Conservation (phyloP, 64 coral and sea anemone genomes). For the Montipora cactus region DNA sequence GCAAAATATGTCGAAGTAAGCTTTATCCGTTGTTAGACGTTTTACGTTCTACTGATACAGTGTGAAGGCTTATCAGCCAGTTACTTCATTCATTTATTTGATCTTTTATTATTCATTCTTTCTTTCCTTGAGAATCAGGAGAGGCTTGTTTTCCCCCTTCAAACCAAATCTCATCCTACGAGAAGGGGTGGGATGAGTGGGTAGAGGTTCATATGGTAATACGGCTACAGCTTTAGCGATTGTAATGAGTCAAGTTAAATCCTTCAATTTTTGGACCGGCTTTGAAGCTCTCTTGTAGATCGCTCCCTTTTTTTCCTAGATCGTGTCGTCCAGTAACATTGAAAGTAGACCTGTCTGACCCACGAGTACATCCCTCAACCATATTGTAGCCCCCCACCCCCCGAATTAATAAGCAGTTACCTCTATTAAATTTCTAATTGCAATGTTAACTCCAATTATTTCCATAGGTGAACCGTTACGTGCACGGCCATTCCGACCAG, state of each 20-base stretch:
- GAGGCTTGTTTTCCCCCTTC: neutral
- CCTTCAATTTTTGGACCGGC: neutral
- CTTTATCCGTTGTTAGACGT: neutral
- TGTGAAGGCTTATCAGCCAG: neutral
- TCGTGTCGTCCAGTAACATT: too few species aligned
- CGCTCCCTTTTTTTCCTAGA: too few species aligned
- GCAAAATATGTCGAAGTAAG: conserved; percentile 67
- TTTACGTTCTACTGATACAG: neutral
- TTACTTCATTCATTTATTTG: neutral
- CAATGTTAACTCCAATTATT: neutral
- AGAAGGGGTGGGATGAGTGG: neutral
- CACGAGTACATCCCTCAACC: too few species aligned
- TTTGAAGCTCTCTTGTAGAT: neutral
- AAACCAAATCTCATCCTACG: neutral
- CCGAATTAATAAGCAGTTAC: too few species aligned
- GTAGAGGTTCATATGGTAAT: neutral
- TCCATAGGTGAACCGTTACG: conserved; percentile 5
- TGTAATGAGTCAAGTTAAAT: neutral
- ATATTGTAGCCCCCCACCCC: too few species aligned
- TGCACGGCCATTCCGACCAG: conserved; percentile 13
- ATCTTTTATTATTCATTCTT: neutral
- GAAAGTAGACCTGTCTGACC: too few species aligned
- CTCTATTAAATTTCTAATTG: too few species aligned
- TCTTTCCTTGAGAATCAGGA: too few species aligned
- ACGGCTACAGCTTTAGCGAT: neutral